Evolutionary conservation across 2,797 vertebrate species (phyloP).

Genomic region (Lagocephalus sceleratus): DNA sequence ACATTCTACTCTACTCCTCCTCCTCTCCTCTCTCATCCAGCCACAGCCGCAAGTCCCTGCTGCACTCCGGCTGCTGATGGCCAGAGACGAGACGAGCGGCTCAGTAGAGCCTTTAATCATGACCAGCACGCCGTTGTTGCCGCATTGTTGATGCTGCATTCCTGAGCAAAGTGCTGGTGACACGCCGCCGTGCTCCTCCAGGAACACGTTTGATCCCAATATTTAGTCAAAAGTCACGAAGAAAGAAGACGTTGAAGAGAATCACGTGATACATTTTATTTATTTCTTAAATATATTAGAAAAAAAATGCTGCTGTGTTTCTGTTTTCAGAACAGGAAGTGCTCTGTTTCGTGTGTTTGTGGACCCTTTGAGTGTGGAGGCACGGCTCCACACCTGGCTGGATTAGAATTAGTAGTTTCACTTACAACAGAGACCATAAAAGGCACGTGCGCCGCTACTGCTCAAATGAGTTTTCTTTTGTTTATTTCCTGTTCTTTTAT

Average conservation of each 20-base stretch:
- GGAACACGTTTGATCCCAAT: background rate
- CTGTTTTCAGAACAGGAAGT: too few relatives aligned
- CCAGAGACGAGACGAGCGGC: conserved; percentile 52
- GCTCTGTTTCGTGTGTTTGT: too few relatives aligned
- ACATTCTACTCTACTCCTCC: conserved; percentile 69
- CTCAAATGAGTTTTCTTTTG: too few relatives aligned
- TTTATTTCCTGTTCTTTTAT: too few relatives aligned
- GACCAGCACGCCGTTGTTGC: conserved; percentile 33
- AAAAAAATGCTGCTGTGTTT: too few relatives aligned
- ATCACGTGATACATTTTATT: too few relatives aligned
- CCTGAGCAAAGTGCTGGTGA: background rate
- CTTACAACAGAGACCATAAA: too few relatives aligned
- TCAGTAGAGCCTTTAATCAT: conserved; percentile 52
- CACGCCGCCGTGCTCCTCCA: background rate
- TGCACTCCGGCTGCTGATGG: conserved; percentile 65
- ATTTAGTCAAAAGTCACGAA: background rate
- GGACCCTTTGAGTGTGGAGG: too few relatives aligned
- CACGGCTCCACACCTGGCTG: too few relatives aligned
- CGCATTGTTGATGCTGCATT: conserved; percentile 31
- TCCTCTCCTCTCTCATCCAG: conserved; percentile 58
- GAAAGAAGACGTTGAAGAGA: background rate
- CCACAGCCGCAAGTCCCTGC: conserved; percentile 65
- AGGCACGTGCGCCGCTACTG: too few relatives aligned
- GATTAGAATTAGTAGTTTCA: too few relatives aligned
- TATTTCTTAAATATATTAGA: too few relatives aligned